Conservation (phyloP, 2,888 invertebrate genomes). For the Elmis aenea region DNA sequence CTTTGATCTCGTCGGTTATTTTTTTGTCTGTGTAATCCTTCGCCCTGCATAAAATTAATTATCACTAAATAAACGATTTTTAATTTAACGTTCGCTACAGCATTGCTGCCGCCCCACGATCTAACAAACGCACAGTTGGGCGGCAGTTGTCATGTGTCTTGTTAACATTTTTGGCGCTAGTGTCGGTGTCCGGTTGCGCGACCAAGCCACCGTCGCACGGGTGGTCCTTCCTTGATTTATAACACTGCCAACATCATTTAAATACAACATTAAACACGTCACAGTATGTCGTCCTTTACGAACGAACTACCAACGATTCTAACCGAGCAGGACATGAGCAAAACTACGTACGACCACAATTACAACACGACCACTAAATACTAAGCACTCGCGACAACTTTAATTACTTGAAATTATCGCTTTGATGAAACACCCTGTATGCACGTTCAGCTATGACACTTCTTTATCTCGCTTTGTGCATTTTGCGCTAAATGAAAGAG, state of each 20-base stretch:
- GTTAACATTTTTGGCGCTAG: constrained; percentile 50
- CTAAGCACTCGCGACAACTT: constrained; percentile 32
- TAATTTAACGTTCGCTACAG: too few relatives aligned
- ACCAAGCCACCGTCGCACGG: constrained; percentile 40
- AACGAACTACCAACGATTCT: neutral
- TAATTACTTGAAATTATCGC: constrained; percentile 33
- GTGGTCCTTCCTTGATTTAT: constrained; percentile 46
- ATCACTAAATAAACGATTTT: too few relatives aligned
- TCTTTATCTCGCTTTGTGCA: too few relatives aligned
- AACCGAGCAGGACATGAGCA: constrained; percentile 17
- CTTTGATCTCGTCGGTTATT: too few relatives aligned
- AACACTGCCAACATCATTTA: constrained; percentile 44
- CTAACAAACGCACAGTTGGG: constrained; percentile 27
- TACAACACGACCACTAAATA: constrained; percentile 23
- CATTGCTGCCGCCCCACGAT: constrained; percentile 19
- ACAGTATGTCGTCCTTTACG: constrained; percentile 13
- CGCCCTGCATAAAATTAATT: too few relatives aligned
- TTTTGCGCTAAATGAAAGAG: constrained; percentile 3
- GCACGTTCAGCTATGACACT: too few relatives aligned
- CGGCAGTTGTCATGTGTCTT: constrained; percentile 46
- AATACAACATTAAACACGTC: constrained; percentile 39
- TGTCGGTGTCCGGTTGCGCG: constrained; percentile 46
- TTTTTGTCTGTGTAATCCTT: too few relatives aligned
- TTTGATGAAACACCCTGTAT: constrained; percentile 21
- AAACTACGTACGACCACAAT: constrained; percentile 17